Percentiles rank a stretch among this genome's conserved stretches.
These are phyloP conservation scores for Cossypha niveicapilla DNA, from an alignment of 2,797 vertebrate genomes.

Conservation along the genomic window DNA sequence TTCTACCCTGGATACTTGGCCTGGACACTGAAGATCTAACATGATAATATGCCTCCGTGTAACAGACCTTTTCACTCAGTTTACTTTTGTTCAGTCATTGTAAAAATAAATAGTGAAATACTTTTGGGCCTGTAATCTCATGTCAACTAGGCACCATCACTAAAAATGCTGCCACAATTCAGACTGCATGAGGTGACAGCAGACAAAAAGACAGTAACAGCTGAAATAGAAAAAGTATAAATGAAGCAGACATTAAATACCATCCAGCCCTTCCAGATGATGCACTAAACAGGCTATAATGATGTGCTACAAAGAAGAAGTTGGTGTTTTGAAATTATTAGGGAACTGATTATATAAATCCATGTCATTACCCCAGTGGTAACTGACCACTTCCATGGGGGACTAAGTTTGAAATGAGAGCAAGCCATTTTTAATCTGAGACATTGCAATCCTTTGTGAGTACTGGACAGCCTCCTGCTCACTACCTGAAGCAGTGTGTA, in stretches of 20 bases:
- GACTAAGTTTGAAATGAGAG: neutral
- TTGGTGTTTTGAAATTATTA: neutral
- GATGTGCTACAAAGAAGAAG: neutral
- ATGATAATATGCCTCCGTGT: neutral
- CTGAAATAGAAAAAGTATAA: neutral
- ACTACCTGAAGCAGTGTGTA: neutral
- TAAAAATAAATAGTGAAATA: neutral
- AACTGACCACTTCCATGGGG: neutral
- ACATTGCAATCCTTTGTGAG: neutral
- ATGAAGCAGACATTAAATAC: neutral
- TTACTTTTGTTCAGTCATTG: neutral
- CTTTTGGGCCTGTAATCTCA: neutral
- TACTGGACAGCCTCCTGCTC: neutral
- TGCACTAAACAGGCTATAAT: neutral
- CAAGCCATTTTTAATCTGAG: neutral
- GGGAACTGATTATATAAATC: neutral
- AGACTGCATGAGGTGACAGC: neutral
- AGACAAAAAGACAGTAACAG: neutral
- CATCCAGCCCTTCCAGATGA: neutral
- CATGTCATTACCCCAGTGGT: neutral
- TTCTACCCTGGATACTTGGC: neutral
- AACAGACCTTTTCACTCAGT: neutral
- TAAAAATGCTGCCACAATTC: neutral
- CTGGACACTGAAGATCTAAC: neutral
- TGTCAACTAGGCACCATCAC: neutral